Percentiles rank a stretch among this genome's conserved stretches.
Evolutionary conservation across 2,113 vertebrate genomes (phyloP).

Genomic region (Sorex araneus): DNA sequence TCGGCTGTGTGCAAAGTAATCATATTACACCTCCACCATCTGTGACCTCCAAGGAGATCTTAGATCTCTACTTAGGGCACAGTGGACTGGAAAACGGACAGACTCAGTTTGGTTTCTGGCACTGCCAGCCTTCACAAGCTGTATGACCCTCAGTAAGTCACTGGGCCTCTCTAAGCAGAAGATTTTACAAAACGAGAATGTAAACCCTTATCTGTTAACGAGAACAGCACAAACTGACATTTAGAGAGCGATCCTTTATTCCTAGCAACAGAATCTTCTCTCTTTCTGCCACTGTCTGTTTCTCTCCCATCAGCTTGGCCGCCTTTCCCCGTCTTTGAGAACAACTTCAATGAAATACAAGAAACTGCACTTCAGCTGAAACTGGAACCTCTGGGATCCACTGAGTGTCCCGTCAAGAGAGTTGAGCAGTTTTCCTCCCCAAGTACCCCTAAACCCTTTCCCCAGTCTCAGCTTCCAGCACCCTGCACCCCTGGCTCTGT

Average conservation of each 20-base stretch:
- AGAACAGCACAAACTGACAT: neutral
- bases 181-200: conserved; percentile 16
- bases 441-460: neutral
- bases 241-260: neutral
- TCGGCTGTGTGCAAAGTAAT: no score
- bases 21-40: no score
- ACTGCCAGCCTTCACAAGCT: neutral
- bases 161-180: neutral
- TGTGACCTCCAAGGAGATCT: no score
- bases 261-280: no score
- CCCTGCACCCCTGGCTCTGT: neutral
- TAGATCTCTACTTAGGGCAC: no score
- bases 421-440: neutral
- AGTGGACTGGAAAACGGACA: neutral
- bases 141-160: neutral
- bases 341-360: neutral
- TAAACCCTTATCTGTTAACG: neutral
- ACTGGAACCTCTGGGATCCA: no score
- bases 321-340: neutral
- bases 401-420: no score
- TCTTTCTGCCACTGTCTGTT: neutral
- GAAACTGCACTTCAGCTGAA: neutral
- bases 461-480: no score
- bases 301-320: neutral
- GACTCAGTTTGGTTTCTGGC: neutral